A percentile compares a stretch with the other conserved stretches of the same genome.
Conservation (phyloP, 2,113 vertebrate species). For the Archilochus colubris region DNA sequence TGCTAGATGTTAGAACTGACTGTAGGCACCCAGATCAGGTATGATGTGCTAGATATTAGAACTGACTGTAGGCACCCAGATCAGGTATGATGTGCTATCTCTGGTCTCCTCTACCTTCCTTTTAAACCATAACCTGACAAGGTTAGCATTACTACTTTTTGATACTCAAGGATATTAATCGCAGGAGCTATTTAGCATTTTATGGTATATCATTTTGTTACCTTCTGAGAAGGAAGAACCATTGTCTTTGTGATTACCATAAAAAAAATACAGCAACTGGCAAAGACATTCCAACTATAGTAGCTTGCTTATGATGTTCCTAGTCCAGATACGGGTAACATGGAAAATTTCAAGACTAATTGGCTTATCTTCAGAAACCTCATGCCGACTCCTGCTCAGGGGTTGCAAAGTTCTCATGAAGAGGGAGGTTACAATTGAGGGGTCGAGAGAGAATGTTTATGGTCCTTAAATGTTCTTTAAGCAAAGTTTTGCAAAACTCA, state of each 20-base stretch:
- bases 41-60: not conserved
- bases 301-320: not conserved
- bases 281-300: not conserved
- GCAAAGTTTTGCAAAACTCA: constrained; percentile 32
- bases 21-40: not conserved
- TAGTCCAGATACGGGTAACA: not conserved
- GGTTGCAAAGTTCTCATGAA: not conserved
- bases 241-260: not conserved
- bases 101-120: not conserved
- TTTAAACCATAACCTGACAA: not conserved
- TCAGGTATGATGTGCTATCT: accelerated
- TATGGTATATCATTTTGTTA: not conserved
- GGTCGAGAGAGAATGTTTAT: not conserved
- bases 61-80: not conserved
- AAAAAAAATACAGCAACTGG: not conserved
- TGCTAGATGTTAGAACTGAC: not conserved
- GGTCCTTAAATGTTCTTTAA: not conserved
- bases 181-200: not conserved
- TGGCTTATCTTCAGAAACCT: not conserved
- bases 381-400: not conserved
- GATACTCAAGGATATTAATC: not conserved
- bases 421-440: not conserved
- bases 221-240: not conserved
- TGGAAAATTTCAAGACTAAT: not conserved
- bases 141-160: not conserved